A percentile compares a stretch with the other conserved stretches of the same genome.
These are phyloP conservation scores for Parambassis ranga DNA, from an alignment of 2,797 vertebrate genomes.

Conservation along the genomic window DNA sequence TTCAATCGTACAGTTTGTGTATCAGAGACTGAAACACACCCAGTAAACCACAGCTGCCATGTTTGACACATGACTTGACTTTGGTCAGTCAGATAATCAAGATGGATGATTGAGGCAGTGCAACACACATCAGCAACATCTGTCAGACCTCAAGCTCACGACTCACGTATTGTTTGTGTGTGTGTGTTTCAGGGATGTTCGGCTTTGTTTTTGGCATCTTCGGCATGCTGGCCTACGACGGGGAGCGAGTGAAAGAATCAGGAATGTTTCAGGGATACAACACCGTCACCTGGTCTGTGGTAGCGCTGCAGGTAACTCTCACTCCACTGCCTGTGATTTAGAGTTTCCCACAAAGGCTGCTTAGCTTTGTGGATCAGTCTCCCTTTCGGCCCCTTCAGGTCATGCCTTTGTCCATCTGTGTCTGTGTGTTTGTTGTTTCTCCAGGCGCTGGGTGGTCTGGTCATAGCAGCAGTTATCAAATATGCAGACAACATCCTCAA, in stretches of 20 bases:
- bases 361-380: conserved; percentile 5
- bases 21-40: too few relatives aligned
- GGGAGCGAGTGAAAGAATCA: conserved; percentile 87
- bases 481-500: conserved; percentile 99
- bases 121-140: too few relatives aligned
- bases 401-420: conserved; percentile 67
- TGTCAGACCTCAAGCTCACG: too few relatives aligned
- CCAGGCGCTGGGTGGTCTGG: conserved; percentile 95
- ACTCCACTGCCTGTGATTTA: background rate
- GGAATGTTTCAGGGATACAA: conserved; percentile 99
- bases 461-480: conserved; percentile 98
- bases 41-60: too few relatives aligned
- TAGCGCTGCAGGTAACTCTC: conserved; percentile 88
- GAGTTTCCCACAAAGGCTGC: background rate
- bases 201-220: conserved; percentile 93
- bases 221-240: conserved; percentile 93
- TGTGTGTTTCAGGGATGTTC: conserved; percentile 86
- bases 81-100: too few relatives aligned
- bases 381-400: conserved; percentile 13
- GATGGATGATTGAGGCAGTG: too few relatives aligned
- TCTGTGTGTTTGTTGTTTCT: conserved; percentile 63
- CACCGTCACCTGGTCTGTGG: conserved; percentile 92
- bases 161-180: background rate
- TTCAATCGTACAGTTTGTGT: too few relatives aligned
- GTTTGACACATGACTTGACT: too few relatives aligned